Percentiles rank a stretch among this genome's conserved stretches.
phyloP scores from a whole-genome alignment of 2,888 invertebrate genomes.

The Malthinus seriepunctatus region DNA sequence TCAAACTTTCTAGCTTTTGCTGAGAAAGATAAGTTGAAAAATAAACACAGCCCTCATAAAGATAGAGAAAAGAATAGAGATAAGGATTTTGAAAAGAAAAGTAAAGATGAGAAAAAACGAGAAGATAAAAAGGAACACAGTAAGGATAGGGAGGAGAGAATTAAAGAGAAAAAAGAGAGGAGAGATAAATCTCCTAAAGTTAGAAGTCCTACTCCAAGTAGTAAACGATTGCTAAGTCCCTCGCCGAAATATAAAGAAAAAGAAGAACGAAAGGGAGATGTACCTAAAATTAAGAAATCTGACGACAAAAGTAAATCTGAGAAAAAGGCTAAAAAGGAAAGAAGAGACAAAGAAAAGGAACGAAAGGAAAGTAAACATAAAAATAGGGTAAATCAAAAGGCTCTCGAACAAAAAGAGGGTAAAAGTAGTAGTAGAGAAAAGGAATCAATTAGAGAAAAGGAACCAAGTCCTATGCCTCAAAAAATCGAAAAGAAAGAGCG shows the following conservation, averaged over 20 bases:
- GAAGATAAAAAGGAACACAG: constrained; percentile 47
- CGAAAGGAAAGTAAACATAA: constrained; percentile 53
- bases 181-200: constrained; percentile 53
- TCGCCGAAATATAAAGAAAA: constrained; percentile 41
- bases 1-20: constrained; percentile 41
- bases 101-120: constrained; percentile 55
- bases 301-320: constrained; percentile 51
- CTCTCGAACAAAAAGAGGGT: constrained; percentile 37
- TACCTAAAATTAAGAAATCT: constrained; percentile 43
- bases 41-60: constrained; percentile 63
- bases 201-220: constrained; percentile 43
- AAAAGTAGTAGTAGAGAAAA: constrained; percentile 30
- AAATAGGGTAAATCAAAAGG: constrained; percentile 43
- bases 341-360: constrained; percentile 68
- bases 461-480: constrained; percentile 58
- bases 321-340: constrained; percentile 61
- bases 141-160: constrained; percentile 60
- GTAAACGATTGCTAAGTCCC: constrained; percentile 49
- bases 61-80: constrained; percentile 58
- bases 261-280: constrained; percentile 44
- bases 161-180: constrained; percentile 58
- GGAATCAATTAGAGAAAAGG: constrained; percentile 51
- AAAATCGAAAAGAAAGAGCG: constrained; percentile 61
- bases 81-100: constrained; percentile 55
- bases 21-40: constrained; percentile 50